Conservation (phyloP, 1,140 invertebrate species). For the Saccostrea echinata region DNA sequence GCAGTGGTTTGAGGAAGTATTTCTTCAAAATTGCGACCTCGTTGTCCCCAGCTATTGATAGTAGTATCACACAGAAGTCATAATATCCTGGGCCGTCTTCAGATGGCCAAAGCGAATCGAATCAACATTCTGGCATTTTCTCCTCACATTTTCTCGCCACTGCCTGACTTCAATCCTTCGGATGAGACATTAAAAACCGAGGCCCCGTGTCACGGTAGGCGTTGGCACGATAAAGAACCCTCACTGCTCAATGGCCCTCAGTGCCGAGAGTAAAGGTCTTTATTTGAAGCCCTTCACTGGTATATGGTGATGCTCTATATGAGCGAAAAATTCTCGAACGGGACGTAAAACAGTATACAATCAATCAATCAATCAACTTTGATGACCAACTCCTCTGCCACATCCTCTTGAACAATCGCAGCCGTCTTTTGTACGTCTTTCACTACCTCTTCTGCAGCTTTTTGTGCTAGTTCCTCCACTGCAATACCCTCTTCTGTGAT, state of each 20-base stretch:
- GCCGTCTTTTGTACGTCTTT: too few relatives aligned
- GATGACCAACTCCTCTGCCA: too few relatives aligned
- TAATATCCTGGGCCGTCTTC: constrained; percentile 53
- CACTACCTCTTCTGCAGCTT: not conserved
- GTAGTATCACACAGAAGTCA: constrained; percentile 61
- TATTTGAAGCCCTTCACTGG: too few relatives aligned
- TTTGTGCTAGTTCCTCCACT: not conserved
- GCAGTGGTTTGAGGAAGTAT: constrained; percentile 61
- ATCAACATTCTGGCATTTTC: constrained; percentile 52
- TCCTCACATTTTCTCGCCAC: constrained; percentile 57
- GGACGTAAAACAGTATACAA: too few relatives aligned
- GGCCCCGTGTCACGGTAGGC: too few relatives aligned
- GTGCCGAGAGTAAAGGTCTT: too few relatives aligned
- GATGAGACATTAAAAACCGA: too few relatives aligned
- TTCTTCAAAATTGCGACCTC: constrained; percentile 53
- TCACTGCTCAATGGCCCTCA: too few relatives aligned
- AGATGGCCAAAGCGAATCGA: constrained; percentile 51
- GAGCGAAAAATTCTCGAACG: too few relatives aligned
- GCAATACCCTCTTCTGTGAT: not conserved
- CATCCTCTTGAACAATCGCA: not conserved
- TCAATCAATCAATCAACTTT: too few relatives aligned
- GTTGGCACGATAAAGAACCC: too few relatives aligned
- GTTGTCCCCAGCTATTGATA: constrained; percentile 60
- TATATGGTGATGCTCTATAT: too few relatives aligned
- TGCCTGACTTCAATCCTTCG: constrained; percentile 53